Evolutionary conservation across 2,888 invertebrate genomes (phyloP).

Genomic region (Caenorhabditis zanzibari): DNA sequence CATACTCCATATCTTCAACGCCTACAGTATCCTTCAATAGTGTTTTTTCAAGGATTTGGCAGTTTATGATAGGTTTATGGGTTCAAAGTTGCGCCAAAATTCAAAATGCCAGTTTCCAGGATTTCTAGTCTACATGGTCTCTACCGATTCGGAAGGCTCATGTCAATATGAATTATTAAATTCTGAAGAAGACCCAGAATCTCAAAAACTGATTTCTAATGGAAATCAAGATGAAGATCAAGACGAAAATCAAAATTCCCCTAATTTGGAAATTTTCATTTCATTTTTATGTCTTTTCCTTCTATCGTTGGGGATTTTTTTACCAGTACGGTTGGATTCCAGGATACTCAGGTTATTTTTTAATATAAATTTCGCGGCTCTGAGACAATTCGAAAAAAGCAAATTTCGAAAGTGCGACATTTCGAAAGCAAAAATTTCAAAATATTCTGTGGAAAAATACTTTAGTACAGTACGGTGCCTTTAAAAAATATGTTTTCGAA

Average conservation of each 20-base stretch:
- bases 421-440: no score
- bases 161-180: background rate
- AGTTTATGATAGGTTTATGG: constrained; percentile 1
- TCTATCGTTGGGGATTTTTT: no score
- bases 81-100: background rate
- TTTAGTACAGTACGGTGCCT: no score
- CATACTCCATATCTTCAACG: background rate
- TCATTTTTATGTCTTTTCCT: no score
- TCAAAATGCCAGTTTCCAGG: background rate
- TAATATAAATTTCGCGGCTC: no score
- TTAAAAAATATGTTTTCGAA: no score
- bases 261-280: background rate
- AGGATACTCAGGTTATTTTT: background rate
- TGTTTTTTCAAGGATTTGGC: constrained; percentile 44
- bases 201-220: background rate
- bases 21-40: constrained; percentile 19
- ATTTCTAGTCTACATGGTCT: constrained; percentile 12
- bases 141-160: background rate
- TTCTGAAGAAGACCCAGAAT: background rate
- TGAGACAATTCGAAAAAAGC: no score
- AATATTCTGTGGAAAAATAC: no score
- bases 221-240: no score
- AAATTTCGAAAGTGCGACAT: no score
- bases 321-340: no score
- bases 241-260: no score